Evolutionary conservation across 2,113 vertebrate genomes (phyloP), one percentile per base, ranked within the genome.

Genomic region (Neopipo cinnamomea): DNA sequence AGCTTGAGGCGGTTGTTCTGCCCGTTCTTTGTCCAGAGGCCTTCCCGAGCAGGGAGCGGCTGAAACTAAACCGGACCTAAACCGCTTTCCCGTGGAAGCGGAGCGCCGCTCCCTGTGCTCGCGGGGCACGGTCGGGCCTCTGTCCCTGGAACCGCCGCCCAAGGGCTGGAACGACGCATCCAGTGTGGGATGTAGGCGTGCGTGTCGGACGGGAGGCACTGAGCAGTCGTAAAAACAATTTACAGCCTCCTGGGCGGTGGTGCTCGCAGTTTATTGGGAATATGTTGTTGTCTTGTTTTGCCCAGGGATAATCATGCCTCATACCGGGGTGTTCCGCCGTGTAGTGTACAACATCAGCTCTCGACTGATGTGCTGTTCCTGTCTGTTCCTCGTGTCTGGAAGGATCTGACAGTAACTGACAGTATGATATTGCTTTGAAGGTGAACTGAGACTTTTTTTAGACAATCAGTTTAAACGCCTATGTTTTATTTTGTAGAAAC

Each of bases 311-410:
- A n/a, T 68, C 35, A 27, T 87, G 6, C 31, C 49, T n/a, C 25
- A 1, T 22, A 3, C 6, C 1, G 8, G 14, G 16, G 1, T 46
- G 55, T 63, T 73, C 3, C 49, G 0, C 18, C 7, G 12, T 37
- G 25, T 11, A 10, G 12, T 25, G 53, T 14, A 3, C 12, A 33
- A 20, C 37, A 41, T 30, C 24, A 35, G 31, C 10, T 65, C 39
- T 71, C 5, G 3, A 4, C 3, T 5, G 24, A 9, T 20, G 27
- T 31, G 17, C 62, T 19, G 0, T 23, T 66, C 7, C 11, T 49
- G 12, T 47, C 41, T 42, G 28, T 58, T 33, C 11, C 10, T 27
- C 6, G 5, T 75, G 7, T 27, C 30, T 47, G 37, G 77, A 75
- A 68, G 62, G 8, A 31, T 61, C 31, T 55, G 12, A 8, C 15